A percentile compares a stretch with the other conserved stretches of the same genome.
These are phyloP conservation scores for Caenorhabditis uteleia DNA, from an alignment of 2,888 invertebrate species.

Conservation along the genomic window DNA sequence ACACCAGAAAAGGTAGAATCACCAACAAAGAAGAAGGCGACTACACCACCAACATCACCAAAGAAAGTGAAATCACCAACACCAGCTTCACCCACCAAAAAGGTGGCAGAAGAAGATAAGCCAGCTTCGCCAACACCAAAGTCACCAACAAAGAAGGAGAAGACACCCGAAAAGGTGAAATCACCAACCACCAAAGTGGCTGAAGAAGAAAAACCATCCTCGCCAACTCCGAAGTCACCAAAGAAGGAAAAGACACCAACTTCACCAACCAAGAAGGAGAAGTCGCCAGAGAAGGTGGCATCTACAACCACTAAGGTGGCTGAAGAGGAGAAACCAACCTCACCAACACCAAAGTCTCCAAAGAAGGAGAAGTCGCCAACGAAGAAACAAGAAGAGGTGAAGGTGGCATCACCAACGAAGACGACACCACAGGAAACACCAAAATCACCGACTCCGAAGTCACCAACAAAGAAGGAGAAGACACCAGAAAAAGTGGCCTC, in stretches of 20 bases:
- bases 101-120: conserved; percentile 4
- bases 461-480: conserved; percentile 26
- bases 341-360: conserved; percentile 21
- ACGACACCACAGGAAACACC: neutral
- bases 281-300: conserved; percentile 8
- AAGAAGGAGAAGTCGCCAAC: conserved; percentile 15
- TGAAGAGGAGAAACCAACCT: conserved; percentile 2
- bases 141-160: conserved; percentile 7
- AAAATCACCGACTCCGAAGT: conserved; percentile 1
- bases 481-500: conserved; percentile 5
- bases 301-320: neutral
- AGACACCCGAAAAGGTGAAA: conserved; percentile 10
- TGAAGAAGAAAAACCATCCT: neutral
- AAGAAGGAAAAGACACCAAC: neutral
- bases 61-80: conserved; percentile 15
- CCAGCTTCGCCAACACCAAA: neutral
- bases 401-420: conserved; percentile 1
- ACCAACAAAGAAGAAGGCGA: conserved; percentile 4
- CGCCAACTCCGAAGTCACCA: neutral
- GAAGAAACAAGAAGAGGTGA: no score
- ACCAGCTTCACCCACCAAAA: neutral
- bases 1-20: neutral
- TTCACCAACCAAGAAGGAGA: conserved; percentile 26
- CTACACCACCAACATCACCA: neutral
- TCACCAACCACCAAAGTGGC: neutral